These are phyloP conservation scores for Patiria miniata DNA, from an alignment of 35 echinoderm and acorn worm genomes.

Conservation along the genomic window DNA sequence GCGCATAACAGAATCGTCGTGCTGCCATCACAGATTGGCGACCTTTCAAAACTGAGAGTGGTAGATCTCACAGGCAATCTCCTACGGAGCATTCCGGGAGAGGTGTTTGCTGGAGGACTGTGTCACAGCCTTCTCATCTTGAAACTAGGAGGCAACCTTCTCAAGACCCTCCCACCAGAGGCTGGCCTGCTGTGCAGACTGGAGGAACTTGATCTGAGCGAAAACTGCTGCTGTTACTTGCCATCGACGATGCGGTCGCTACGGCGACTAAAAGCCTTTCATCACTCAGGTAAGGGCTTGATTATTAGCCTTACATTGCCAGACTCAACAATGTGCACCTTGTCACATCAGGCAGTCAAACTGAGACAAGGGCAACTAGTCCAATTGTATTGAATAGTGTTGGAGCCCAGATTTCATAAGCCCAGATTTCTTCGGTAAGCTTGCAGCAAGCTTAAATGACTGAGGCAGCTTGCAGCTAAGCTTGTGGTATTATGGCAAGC, in stretches of 20 bases:
- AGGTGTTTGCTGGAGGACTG: neutral
- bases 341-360: too few relatives aligned
- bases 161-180: conserved; percentile 23
- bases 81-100: conserved; percentile 16
- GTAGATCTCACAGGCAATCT: conserved; percentile 24
- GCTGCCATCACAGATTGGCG: conserved; percentile 7
- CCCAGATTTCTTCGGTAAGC: too few relatives aligned
- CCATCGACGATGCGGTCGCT: conserved; percentile 25
- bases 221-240: conserved; percentile 26
- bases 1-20: conserved; percentile 26
- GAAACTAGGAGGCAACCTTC: conserved; percentile 7
- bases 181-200: neutral
- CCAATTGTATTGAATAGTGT: too few relatives aligned
- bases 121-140: neutral
- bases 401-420: too few relatives aligned
- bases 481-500: too few relatives aligned
- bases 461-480: too few relatives aligned
- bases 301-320: too few relatives aligned
- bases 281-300: conserved; percentile 10
- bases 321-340: too few relatives aligned
- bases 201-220: conserved; percentile 32
- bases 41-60: neutral
- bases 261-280: conserved; percentile 38
- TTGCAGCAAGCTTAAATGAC: too few relatives aligned
- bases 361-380: too few relatives aligned